Evolutionary conservation across 2,113 vertebrate genomes (phyloP).

Genomic region (Chloroceryle aenea): DNA sequence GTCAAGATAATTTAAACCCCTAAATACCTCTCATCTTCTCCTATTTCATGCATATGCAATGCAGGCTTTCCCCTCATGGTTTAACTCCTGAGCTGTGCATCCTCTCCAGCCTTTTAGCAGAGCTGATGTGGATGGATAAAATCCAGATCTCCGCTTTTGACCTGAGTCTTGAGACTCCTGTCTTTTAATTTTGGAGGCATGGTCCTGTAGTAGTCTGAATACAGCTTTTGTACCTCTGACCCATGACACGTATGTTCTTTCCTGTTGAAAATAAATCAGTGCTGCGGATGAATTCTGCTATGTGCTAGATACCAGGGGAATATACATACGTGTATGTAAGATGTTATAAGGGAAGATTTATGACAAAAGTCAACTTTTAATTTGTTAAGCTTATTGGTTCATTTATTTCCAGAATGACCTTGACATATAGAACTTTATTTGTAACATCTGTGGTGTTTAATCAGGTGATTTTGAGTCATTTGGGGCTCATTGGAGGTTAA

Average conservation of each 20-base stretch:
- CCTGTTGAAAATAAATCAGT: background rate
- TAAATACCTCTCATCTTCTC: background rate
- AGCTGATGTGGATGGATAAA: background rate
- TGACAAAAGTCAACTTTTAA: background rate
- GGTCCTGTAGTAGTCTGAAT: background rate
- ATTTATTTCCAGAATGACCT: background rate
- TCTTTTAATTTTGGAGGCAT: background rate
- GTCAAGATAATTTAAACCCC: background rate
- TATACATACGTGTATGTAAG: background rate
- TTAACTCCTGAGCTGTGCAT: background rate
- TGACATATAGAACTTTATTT: background rate
- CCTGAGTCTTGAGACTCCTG: background rate
- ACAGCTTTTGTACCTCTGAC: background rate
- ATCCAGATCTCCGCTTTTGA: background rate
- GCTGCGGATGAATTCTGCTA: background rate
- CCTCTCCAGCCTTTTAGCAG: background rate
- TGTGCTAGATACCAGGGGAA: background rate
- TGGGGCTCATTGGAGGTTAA: background rate
- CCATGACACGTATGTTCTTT: background rate
- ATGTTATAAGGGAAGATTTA: background rate
- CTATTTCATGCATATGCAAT: too few species aligned
- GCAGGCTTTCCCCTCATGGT: background rate
- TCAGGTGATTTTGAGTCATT: background rate
- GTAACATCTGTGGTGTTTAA: background rate
- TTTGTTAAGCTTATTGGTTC: background rate